These are phyloP conservation scores for Habropoda laboriosa DNA, from an alignment of 1,140 invertebrate species.

Conservation along the genomic window DNA sequence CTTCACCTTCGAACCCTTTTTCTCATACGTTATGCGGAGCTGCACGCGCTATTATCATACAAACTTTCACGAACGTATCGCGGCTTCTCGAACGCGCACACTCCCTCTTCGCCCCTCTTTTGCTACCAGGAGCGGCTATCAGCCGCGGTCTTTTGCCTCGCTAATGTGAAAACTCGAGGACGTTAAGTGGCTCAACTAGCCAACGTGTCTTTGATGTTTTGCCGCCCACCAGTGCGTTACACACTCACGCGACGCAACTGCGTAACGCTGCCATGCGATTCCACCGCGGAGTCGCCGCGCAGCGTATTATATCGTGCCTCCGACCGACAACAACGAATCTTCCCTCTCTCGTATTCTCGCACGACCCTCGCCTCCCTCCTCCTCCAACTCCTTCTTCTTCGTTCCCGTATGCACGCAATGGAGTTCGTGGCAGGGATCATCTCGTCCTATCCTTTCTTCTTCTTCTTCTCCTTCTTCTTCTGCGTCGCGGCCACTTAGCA, in stretches of 20 bases:
- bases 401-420: conserved; percentile 63
- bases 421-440: conserved; percentile 31
- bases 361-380: neutral
- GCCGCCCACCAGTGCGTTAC: conserved; percentile 66
- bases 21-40: neutral
- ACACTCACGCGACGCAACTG: conserved; percentile 65
- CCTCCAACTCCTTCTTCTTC: neutral
- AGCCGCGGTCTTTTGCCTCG: conserved; percentile 71
- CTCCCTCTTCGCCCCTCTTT: neutral
- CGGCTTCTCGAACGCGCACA: neutral
- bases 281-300: conserved; percentile 37
- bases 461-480: neutral
- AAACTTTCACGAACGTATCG: conserved; percentile 29
- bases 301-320: conserved; percentile 36
- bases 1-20: conserved; percentile 24
- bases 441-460: neutral
- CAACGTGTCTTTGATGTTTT: conserved; percentile 74
- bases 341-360: conserved; percentile 40
- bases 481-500: conserved; percentile 67
- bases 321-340: conserved; percentile 52
- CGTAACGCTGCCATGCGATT: conserved; percentile 63
- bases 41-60: conserved; percentile 27
- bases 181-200: conserved; percentile 79
- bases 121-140: neutral
- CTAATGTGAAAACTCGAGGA: conserved; percentile 78